Conservation (phyloP, 2,797 vertebrate genomes). For the Euphonia xanthogaster region DNA sequence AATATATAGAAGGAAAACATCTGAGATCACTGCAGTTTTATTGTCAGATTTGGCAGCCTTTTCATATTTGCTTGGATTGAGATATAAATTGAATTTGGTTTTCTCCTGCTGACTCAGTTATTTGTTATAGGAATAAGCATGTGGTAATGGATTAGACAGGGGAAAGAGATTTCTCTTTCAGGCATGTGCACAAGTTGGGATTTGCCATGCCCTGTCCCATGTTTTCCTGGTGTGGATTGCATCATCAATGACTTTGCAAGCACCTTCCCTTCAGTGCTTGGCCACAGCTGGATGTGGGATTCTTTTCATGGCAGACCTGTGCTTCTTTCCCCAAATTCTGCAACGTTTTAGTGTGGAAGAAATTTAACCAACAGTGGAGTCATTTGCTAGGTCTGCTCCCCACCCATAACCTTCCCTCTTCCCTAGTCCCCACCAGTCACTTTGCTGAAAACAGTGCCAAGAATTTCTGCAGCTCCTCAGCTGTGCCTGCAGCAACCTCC, state of each 20-base stretch:
- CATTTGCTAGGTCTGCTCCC: background rate
- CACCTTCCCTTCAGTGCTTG: fast-evolving
- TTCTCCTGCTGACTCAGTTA: slow-evolving; percentile 55
- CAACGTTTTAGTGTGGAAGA: background rate
- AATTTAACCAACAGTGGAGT: background rate
- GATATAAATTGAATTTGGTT: slow-evolving; percentile 58
- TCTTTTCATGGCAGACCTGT: background rate
- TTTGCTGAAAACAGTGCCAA: background rate
- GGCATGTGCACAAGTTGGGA: background rate
- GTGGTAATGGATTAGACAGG: slow-evolving; percentile 26
- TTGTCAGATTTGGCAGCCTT: slow-evolving; percentile 57
- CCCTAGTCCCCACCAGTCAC: background rate
- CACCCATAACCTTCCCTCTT: background rate
- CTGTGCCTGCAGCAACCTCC: background rate
- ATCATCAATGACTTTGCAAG: background rate
- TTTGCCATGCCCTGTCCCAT: background rate
- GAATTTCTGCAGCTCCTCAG: background rate
- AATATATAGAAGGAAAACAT: background rate
- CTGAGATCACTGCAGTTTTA: slow-evolving; percentile 25
- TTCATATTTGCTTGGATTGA: slow-evolving; percentile 63
- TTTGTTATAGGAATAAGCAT: slow-evolving; percentile 49
- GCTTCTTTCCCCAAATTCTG: background rate
- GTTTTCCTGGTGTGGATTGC: background rate
- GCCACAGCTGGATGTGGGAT: background rate
- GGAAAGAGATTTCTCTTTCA: slow-evolving; percentile 11